Evolutionary conservation across 2,797 vertebrate genomes (phyloP).

Genomic region (Galago senegalensis): DNA sequence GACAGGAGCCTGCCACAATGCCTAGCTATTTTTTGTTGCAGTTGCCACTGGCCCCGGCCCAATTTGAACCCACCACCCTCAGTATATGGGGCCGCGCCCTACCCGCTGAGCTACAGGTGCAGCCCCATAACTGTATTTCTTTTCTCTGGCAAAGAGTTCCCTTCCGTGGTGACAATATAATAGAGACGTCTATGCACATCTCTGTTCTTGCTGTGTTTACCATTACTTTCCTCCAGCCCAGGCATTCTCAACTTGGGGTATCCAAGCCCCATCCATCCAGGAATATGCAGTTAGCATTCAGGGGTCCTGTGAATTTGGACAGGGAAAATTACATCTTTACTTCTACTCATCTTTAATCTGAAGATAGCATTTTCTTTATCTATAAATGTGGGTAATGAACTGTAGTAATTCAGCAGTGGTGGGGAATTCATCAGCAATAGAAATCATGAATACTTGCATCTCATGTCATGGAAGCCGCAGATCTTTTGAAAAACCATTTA

Average conservation of each 20-base stretch:
- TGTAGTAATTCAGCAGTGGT: not conserved
- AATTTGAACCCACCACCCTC: too few relatives aligned
- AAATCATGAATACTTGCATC: not conserved
- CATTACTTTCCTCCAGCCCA: not conserved
- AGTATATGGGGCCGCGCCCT: too few relatives aligned
- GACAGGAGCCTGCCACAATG: too few relatives aligned
- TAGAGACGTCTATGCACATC: not conserved
- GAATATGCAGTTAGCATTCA: not conserved
- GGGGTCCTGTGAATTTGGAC: not conserved
- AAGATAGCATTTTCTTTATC: conserved; percentile 24
- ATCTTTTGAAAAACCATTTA: conserved; percentile 33
- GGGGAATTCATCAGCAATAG: not conserved
- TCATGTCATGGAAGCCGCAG: not conserved
- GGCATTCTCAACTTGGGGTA: not conserved
- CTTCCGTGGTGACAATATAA: not conserved
- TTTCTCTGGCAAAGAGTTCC: not conserved
- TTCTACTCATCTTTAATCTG: not conserved
- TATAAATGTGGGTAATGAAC: not conserved
- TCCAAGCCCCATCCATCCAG: not conserved
- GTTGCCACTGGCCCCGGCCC: too few relatives aligned
- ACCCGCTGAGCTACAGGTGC: too few relatives aligned
- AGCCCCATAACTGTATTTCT: not conserved
- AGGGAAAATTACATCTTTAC: conserved; percentile 6
- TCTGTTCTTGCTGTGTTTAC: not conserved
- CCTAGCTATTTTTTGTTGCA: too few relatives aligned